These are phyloP conservation scores for Charadrius vociferus DNA, from an alignment of 2,113 vertebrate genomes.

Conservation along the genomic window DNA sequence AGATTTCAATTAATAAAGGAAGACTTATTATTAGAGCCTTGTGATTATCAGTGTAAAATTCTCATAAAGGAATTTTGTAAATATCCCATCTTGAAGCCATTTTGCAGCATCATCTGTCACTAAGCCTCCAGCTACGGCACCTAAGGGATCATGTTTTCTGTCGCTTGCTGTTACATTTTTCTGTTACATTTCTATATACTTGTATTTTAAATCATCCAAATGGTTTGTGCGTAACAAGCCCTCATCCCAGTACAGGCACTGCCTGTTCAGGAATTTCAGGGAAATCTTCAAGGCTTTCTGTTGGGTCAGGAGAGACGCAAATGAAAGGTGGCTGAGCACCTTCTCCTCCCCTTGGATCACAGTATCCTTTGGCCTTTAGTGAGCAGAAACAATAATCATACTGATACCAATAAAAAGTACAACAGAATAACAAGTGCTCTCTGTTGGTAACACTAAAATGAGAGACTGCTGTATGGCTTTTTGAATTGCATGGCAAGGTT, in stretches of 20 bases:
- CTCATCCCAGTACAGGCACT: not conserved
- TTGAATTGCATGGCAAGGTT: not conserved
- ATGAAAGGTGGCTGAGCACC: not conserved
- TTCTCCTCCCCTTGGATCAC: not conserved
- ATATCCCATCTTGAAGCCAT: constrained; percentile 43
- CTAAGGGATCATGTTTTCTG: constrained; percentile 62
- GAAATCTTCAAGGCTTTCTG: not conserved
- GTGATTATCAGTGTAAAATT: constrained; percentile 64
- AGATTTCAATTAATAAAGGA: constrained; percentile 67
- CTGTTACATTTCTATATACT: constrained; percentile 15
- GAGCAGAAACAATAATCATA: not conserved
- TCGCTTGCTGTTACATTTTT: constrained; percentile 11
- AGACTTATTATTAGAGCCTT: constrained; percentile 64
- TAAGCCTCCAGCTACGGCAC: constrained; percentile 55
- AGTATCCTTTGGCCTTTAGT: not conserved
- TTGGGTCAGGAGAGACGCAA: not conserved
- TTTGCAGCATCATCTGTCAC: constrained; percentile 57
- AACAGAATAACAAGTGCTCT: not conserved
- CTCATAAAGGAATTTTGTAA: constrained; percentile 68
- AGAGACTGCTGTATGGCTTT: not conserved
- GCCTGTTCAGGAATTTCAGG: not conserved
- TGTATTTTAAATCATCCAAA: constrained; percentile 35
- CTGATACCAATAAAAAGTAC: not conserved
- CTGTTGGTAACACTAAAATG: not conserved
- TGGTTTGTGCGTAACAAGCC: not conserved